Evolutionary conservation across 2,113 vertebrate species (phyloP).

Genomic region (Sminthopsis crassicaudata): DNA sequence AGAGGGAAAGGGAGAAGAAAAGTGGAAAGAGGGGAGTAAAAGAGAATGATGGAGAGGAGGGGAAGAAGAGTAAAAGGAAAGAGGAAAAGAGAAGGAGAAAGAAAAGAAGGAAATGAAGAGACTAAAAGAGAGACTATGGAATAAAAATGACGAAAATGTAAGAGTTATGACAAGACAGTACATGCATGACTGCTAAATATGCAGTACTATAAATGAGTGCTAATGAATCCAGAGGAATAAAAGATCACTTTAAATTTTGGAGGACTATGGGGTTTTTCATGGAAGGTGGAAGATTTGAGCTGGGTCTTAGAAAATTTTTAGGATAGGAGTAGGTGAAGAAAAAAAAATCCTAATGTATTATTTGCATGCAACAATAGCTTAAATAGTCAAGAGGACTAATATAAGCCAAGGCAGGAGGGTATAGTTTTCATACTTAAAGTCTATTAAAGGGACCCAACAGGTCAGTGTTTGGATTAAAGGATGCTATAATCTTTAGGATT

Average conservation of each 20-base stretch:
- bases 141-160: neutral
- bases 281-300: slow-evolving; percentile 43
- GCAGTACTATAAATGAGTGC: neutral
- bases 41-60: too few species aligned
- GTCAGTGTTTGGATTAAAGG: neutral
- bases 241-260: neutral
- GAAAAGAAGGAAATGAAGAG: neutral
- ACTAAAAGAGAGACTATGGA: neutral
- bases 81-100: too few species aligned
- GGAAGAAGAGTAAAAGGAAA: neutral
- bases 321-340: slow-evolving; percentile 47
- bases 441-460: neutral
- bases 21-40: neutral
- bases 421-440: slow-evolving; percentile 16
- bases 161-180: neutral
- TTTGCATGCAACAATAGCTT: neutral
- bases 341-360: slow-evolving; percentile 14
- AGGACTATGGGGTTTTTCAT: neutral
- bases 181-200: neutral
- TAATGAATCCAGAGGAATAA: neutral
- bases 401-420: slow-evolving; percentile 3
- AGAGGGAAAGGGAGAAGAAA: too few species aligned
- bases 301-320: neutral
- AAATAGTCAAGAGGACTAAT: neutral
- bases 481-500: neutral